Evolutionary conservation across 2,888 invertebrate genomes (phyloP).

Genomic region (Epinotia brunnichana): DNA sequence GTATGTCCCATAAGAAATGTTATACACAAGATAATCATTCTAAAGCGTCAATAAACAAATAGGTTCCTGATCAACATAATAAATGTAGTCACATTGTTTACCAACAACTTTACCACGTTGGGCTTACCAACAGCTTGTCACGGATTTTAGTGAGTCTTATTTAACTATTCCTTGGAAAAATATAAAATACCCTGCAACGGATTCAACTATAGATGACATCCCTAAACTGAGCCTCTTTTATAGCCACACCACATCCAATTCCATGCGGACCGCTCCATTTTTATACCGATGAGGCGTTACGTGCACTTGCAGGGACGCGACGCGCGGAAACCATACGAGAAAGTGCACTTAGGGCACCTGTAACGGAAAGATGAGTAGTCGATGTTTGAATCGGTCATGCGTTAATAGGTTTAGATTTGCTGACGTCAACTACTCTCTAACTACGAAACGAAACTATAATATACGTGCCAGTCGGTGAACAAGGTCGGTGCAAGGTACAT

Average conservation of each 20-base stretch:
- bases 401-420: not conserved
- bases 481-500: too few relatives aligned
- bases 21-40: too few relatives aligned
- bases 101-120: too few relatives aligned
- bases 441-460: too few relatives aligned
- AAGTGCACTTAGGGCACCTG: constrained; percentile 23
- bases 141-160: too few relatives aligned
- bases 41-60: too few relatives aligned
- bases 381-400: constrained; percentile 13
- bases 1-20: too few relatives aligned
- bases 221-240: constrained; percentile 30
- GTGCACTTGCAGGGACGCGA: constrained; percentile 19
- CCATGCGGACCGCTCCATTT: constrained; percentile 29
- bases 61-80: too few relatives aligned
- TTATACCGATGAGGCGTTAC: constrained; percentile 36
- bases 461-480: too few relatives aligned
- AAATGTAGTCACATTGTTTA: too few relatives aligned
- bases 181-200: not conserved
- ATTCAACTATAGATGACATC: constrained; percentile 10
- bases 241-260: constrained; percentile 36
- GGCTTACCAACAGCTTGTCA: too few relatives aligned
- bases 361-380: constrained; percentile 13
- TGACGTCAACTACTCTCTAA: not conserved
- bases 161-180: too few relatives aligned
- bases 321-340: constrained; percentile 25